Evolutionary conservation across 2,888 invertebrate species (phyloP).

Genomic region (Poecilobothrus nobilitatus): DNA sequence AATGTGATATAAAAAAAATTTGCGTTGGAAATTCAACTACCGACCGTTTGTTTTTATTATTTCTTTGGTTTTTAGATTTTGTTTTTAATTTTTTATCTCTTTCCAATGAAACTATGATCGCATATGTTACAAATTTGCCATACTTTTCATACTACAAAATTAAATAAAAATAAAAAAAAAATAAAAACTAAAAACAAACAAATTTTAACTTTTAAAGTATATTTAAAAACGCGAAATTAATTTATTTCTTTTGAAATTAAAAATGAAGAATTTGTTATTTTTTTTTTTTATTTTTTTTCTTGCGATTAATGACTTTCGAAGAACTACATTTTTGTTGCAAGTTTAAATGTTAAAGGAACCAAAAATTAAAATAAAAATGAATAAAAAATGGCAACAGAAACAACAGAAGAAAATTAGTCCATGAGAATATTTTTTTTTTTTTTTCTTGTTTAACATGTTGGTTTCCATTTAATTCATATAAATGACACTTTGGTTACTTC

Average conservation of each 20-base stretch:
- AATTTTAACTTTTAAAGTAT: background rate
- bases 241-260: slow-evolving; percentile 1
- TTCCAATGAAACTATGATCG: slow-evolving; percentile 4
- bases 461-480: background rate
- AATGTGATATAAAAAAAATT: background rate
- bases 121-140: slow-evolving; percentile 1
- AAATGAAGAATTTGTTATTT: background rate
- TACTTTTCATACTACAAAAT: background rate
- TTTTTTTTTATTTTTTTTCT: background rate
- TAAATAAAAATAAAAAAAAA: background rate
- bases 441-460: background rate
- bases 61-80: too few species aligned
- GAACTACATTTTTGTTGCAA: background rate
- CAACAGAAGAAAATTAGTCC: background rate
- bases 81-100: background rate
- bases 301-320: slow-evolving; percentile 3
- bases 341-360: background rate
- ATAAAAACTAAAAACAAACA: background rate
- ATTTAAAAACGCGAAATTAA: slow-evolving; percentile 6
- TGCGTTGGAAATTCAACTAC: too few species aligned
- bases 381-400: too few species aligned
- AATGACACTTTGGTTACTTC: background rate
- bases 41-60: too few species aligned
- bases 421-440: background rate
- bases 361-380: background rate